Percentiles rank a stretch among this genome's conserved stretches.
Evolutionary conservation across 2,888 invertebrate species (phyloP).

Genomic region (Pandemis corylana): DNA sequence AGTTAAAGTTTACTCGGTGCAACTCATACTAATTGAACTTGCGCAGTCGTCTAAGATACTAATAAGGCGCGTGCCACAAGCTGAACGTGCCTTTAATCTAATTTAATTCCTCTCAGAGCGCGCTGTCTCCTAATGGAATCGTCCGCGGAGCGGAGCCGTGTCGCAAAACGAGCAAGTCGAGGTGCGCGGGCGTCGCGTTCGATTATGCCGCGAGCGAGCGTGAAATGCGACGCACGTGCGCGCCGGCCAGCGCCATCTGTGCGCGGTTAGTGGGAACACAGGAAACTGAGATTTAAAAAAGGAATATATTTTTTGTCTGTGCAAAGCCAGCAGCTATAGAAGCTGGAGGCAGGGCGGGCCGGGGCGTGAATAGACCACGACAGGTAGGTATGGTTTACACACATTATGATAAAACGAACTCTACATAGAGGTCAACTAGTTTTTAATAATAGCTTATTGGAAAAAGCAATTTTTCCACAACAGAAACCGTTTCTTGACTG

Average conservation of each 20-base stretch:
- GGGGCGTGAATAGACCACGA: neutral
- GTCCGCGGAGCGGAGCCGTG: neutral
- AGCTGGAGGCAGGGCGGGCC: neutral
- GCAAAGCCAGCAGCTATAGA: neutral
- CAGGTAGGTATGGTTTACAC: no score
- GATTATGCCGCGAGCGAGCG: conserved; percentile 59
- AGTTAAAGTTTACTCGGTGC: no score
- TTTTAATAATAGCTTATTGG: no score
- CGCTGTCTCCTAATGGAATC: conserved; percentile 19
- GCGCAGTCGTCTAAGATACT: neutral
- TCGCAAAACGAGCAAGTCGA: conserved; percentile 24
- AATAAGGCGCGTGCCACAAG: neutral
- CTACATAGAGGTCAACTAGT: no score
- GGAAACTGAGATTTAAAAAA: conserved; percentile 18
- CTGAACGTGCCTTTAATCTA: conserved; percentile 8
- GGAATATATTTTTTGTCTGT: neutral
- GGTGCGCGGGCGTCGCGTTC: conserved; percentile 51
- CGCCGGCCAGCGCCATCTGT: conserved; percentile 53
- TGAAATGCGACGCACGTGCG: conserved; percentile 62
- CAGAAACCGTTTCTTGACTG: no score
- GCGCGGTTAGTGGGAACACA: conserved; percentile 52
- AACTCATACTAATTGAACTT: neutral
- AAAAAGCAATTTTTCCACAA: no score
- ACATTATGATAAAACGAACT: no score
- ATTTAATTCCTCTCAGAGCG: neutral